Evolutionary conservation across 2,888 invertebrate genomes (phyloP).

Genomic region (Volucella bombylans): DNA sequence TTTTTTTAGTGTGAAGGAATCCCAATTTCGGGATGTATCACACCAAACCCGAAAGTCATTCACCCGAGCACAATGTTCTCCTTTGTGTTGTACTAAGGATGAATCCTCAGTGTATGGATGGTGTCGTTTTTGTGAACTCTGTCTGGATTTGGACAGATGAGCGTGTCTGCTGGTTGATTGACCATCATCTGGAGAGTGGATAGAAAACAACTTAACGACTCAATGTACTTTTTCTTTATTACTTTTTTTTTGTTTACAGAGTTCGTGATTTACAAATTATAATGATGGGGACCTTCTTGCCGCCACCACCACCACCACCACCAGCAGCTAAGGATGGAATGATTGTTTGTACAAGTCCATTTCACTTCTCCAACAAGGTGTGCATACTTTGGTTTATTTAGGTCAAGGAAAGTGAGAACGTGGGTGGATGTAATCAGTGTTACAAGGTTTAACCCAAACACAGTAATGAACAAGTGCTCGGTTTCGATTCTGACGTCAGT

Average conservation of each 20-base stretch:
- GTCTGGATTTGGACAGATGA: slow-evolving; percentile 37
- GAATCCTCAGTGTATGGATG: slow-evolving; percentile 19
- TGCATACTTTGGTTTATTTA: slow-evolving; percentile 21
- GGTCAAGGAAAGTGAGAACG: slow-evolving; percentile 61
- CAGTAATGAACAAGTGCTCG: slow-evolving; percentile 12
- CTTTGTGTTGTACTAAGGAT: slow-evolving; percentile 42
- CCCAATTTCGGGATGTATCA: slow-evolving; percentile 30
- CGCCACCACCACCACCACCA: not conserved
- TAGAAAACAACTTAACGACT: slow-evolving; percentile 32
- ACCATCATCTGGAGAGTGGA: slow-evolving; percentile 22
- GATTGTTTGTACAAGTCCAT: slow-evolving; percentile 6
- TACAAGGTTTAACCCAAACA: slow-evolving; percentile 35
- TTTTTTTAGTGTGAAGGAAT: not conserved
- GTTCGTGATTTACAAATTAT: slow-evolving; percentile 62
- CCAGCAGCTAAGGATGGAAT: slow-evolving; percentile 34
- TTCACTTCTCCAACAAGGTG: slow-evolving; percentile 25
- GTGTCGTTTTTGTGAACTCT: not conserved
- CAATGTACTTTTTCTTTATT: slow-evolving; percentile 1
- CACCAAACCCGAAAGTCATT: slow-evolving; percentile 59
- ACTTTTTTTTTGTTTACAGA: not conserved
- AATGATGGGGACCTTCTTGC: not conserved
- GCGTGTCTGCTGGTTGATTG: slow-evolving; percentile 38
- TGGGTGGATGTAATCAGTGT: slow-evolving; percentile 22
- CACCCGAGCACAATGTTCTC: slow-evolving; percentile 61
- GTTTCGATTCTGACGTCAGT: slow-evolving; percentile 12